These are phyloP conservation scores for Nephrotoma appendiculata DNA, from an alignment of 2,888 invertebrate species.

Conservation along the genomic window DNA sequence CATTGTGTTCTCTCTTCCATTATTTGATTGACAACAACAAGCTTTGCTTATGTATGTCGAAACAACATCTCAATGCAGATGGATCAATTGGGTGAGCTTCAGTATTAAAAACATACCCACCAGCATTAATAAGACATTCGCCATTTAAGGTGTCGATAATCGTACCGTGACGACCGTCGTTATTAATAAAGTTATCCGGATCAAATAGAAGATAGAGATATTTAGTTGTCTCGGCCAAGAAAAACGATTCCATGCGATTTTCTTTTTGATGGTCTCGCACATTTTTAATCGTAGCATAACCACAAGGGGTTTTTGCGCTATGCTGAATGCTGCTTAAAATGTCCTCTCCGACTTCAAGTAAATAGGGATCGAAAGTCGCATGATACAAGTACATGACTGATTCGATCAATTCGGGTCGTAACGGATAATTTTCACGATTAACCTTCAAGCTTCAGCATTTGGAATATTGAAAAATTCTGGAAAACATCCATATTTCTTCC, in stretches of 20 bases:
- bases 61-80: conserved; percentile 78
- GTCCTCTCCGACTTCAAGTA: conserved; percentile 87
- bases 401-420: conserved; percentile 92
- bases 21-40: conserved; percentile 20
- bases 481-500: conserved; percentile 94
- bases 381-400: conserved; percentile 93
- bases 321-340: conserved; percentile 87
- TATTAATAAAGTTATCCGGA: conserved; percentile 90
- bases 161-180: conserved; percentile 63
- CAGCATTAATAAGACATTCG: conserved; percentile 75
- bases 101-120: conserved; percentile 92
- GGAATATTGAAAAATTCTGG: conserved; percentile 97
- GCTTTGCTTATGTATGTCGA: conserved; percentile 33
- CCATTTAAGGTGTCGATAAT: conserved; percentile 67
- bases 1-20: background rate
- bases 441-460: conserved; percentile 67
- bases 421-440: conserved; percentile 78
- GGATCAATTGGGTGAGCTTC: conserved; percentile 96
- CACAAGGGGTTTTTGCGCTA: conserved; percentile 84
- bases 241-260: conserved; percentile 99
- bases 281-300: conserved; percentile 96
- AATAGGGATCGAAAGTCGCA: conserved; percentile 83
- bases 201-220: conserved; percentile 95
- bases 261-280: conserved; percentile 88
- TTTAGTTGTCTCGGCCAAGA: conserved; percentile 95